These are phyloP conservation scores for Euura saliciscinereae DNA, from an alignment of 1,140 invertebrate species.

Conservation along the genomic window DNA sequence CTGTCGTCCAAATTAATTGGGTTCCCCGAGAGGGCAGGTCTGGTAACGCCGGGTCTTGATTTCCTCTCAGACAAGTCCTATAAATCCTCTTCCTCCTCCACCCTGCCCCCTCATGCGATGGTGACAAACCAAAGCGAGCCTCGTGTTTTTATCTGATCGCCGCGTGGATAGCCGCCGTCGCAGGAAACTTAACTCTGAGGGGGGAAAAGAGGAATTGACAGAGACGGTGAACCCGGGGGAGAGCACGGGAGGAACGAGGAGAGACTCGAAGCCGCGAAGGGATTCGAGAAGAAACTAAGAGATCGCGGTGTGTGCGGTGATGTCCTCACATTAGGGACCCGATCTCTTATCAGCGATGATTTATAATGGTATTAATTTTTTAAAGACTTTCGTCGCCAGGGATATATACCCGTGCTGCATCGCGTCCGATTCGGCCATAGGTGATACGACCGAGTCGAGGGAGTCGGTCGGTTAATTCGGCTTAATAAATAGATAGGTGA, in stretches of 20 bases:
- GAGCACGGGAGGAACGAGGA: background rate
- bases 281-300: slow-evolving; percentile 4
- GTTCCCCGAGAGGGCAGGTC: slow-evolving; percentile 6
- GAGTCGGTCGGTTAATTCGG: slow-evolving; percentile 1
- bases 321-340: slow-evolving; percentile 6
- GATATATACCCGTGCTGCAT: background rate
- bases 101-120: background rate
- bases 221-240: background rate
- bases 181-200: background rate
- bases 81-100: slow-evolving; percentile 1
- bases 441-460: background rate
- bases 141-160: slow-evolving; percentile 7
- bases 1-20: slow-evolving; percentile 7
- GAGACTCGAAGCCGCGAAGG: background rate
- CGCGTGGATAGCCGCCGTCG: slow-evolving; percentile 3
- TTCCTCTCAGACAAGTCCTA: slow-evolving; percentile 7
- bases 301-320: slow-evolving; percentile 6
- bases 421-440: background rate
- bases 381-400: background rate
- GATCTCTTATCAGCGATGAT: slow-evolving; percentile 5
- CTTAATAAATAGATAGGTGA: background rate
- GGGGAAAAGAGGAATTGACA: background rate
- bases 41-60: slow-evolving; percentile 1
- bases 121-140: slow-evolving; percentile 6
- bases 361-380: slow-evolving; percentile 3